A percentile compares a stretch with the other conserved stretches of the same genome.
Conservation (phyloP, 1,140 invertebrate species). For the Brachionus angularis region DNA sequence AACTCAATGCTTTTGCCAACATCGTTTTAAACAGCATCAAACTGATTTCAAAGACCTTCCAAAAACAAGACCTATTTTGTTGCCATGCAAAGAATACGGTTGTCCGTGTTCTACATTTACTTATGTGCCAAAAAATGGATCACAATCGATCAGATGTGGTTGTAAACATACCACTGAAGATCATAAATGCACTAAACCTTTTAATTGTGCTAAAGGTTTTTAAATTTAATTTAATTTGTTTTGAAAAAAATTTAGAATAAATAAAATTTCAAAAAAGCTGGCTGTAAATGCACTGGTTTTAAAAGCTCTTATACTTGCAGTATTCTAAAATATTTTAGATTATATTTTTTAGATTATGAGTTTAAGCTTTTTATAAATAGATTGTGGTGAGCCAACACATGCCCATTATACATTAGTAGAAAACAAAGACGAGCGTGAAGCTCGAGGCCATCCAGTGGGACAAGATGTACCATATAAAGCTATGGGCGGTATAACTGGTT, state of each 20-base stretch:
- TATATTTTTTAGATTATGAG: not conserved
- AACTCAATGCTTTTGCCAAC: slow-evolving; percentile 57
- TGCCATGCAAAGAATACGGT: slow-evolving; percentile 53
- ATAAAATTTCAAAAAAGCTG: slow-evolving; percentile 45
- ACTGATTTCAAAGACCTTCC: slow-evolving; percentile 56
- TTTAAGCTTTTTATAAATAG: slow-evolving; percentile 22
- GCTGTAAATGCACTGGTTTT: slow-evolving; percentile 55
- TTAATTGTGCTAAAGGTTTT: slow-evolving; percentile 47
- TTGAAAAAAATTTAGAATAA: slow-evolving; percentile 11
- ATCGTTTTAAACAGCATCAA: slow-evolving; percentile 57
- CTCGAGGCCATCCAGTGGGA: slow-evolving; percentile 56
- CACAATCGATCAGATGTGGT: slow-evolving; percentile 53
- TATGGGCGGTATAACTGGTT: slow-evolving; percentile 59
- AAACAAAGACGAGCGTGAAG: slow-evolving; percentile 54
- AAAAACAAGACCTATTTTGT: slow-evolving; percentile 49
- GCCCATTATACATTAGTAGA: slow-evolving; percentile 55
- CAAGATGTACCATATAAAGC: slow-evolving; percentile 53
- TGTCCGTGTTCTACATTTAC: slow-evolving; percentile 55
- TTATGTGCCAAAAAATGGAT: slow-evolving; percentile 56
- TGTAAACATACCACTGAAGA: slow-evolving; percentile 57
- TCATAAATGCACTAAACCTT: slow-evolving; percentile 50
- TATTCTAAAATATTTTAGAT: not conserved
- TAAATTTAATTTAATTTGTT: too few species aligned
- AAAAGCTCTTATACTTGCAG: slow-evolving; percentile 55
- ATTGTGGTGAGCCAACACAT: slow-evolving; percentile 52